Base-by-base conservation (phyloP, 2,888 invertebrate genomes). In the Anorthoa munda region DNA sequence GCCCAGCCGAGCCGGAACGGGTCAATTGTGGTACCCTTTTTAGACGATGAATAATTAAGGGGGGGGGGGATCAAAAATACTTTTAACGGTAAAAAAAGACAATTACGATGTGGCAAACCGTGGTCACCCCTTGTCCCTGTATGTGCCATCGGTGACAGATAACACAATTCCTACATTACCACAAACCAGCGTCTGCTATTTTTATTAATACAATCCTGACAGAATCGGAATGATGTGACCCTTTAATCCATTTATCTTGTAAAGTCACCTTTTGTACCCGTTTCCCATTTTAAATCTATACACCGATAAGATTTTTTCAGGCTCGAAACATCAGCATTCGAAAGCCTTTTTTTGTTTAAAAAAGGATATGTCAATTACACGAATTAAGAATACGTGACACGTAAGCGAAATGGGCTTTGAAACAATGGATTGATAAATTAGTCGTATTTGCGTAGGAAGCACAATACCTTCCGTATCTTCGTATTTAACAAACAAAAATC, bases 111-210 rank as follows among this genome's bases (percentile, higher is more conserved):
- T 23, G 51, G 60, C 13, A n/a, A 61, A 60, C 51, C 58, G n/a
- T 21, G 56, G 55, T 59, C 66, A 23, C 26, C 45, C 26, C 31
- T 11, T 51, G 66, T 48, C 68, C 31, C 39, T 60, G 11, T 53
- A 66, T 71, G 55, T 69, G 81, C 72, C 76, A 79, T 76, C 76
- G 88, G 85, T 89, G 93, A 91, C 93, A 92, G 90, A 87, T 89
- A 84, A 94, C 94, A 94, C 82, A 91, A 91, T 93, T 93, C 88
- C 86, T 91, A 92, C 95, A 94, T 94, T 93, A 92, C 88, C 89
- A 80, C 88, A 83, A 79, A 77, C 85, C 81, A 84, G 82, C 85
- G 72, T 87, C 81, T 79, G 84, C 80, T 81, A 86, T 86, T 87
- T 86, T 90, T 88, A 92, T 92, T 90, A 91, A 88, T 89, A 91